Base-by-base conservation (phyloP, 2,797 vertebrate genomes). In the Ptychadena robeensis region DNA sequence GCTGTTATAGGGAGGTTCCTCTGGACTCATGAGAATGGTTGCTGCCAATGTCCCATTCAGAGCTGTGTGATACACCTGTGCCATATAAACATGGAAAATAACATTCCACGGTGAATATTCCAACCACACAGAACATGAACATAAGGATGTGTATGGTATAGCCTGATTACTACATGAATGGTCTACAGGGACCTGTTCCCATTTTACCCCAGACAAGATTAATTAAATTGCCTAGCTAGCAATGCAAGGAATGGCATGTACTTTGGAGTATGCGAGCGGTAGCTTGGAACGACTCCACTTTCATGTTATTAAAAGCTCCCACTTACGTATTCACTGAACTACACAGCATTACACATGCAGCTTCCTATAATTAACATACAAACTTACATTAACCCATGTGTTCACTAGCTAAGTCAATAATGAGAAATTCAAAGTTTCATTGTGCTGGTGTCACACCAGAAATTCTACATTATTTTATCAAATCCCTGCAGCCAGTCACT, bases 171-270 rank as follows among this genome's bases (percentile, higher is more conserved):
- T 80, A 70, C 86, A 70, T 80, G 86, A 74, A 84, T 85, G 89
- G 86, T 86, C 87, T 72, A 2, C 35, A n/a, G 72, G 35, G 53
- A 61, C 11, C 40, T 80, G 28, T 78, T 85, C 0, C 80, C 63
- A 65, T 85, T 79, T 30, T 86, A 85, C 81, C 64, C 31, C 63
- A 66, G 80, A 66, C 63, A 85, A 86, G 69, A 86, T 86, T 81
- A 87, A 87, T 75, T 77, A 64, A 85, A 85, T 86, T 80, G 85
- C 86, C 68, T 82, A 85, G 87, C 74, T 86, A 85, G 88, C 88
- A 84, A 89, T 76, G 87, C 87, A 64, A 89, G 85, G 85, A 87
- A 86, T 87, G 87, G 83, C 82, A 80, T 92, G 89, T 12, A 27
- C 79, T 88, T 87, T 83, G 85, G 86, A 84, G 64, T 79, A 87